A percentile compares a stretch with the other conserved stretches of the same genome.
Evolutionary conservation across 2,888 invertebrate species (phyloP).

Genomic region (Caenorhabditis sp.): DNA sequence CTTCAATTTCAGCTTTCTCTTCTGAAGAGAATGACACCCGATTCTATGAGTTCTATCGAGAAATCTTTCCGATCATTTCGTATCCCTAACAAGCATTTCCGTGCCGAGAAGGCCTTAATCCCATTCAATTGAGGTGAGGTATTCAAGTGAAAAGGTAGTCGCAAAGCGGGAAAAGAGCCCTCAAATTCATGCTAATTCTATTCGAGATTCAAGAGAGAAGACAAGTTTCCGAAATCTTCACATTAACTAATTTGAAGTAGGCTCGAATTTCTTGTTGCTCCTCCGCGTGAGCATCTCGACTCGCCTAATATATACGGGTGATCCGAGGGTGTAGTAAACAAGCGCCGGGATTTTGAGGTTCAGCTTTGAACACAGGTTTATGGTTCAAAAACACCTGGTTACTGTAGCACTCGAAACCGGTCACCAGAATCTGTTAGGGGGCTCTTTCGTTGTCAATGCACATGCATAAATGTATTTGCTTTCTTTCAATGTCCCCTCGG

Average conservation of each 20-base stretch:
- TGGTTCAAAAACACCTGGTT: not conserved
- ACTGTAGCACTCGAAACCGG: not conserved
- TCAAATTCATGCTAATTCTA: constrained; percentile 53
- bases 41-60: no score
- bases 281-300: constrained; percentile 1
- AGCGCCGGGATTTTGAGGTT: no score
- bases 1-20: no score
- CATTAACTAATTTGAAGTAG: constrained; percentile 35
- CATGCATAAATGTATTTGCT: constrained; percentile 27
- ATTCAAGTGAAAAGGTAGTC: not conserved
- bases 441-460: not conserved
- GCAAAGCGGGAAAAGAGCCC: not conserved
- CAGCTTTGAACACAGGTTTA: not conserved
- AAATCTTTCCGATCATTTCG: no score
- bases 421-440: not conserved
- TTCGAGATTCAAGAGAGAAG: constrained; percentile 1
- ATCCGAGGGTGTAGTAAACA: not conserved
- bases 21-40: no score
- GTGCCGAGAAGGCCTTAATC: no score
- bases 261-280: constrained; percentile 21
- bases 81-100: no score
- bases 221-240: constrained; percentile 23
- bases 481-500: constrained; percentile 1
- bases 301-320: constrained; percentile 17
- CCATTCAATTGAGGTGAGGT: constrained; percentile 11